These are phyloP conservation scores for Troides oblongomaculatus DNA, from an alignment of 2,888 invertebrate species.

Conservation along the genomic window DNA sequence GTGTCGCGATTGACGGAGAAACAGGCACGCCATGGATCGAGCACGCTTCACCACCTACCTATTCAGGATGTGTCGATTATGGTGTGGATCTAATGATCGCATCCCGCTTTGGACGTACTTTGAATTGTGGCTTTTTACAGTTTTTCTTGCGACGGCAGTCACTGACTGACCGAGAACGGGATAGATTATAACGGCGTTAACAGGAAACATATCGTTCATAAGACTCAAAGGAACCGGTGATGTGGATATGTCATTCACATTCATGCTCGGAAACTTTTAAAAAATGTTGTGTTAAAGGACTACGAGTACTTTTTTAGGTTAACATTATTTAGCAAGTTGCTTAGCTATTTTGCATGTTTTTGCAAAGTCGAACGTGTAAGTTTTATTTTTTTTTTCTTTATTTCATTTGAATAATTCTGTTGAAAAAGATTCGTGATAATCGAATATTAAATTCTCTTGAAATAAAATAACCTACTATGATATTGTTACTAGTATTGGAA, in stretches of 20 bases:
- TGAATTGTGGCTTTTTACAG: conserved; percentile 66
- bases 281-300: not conserved
- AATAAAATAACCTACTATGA: no score
- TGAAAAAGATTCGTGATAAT: not conserved
- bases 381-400: not conserved
- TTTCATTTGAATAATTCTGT: conserved; percentile 6
- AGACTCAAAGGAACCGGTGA: conserved; percentile 35
- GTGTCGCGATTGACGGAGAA: conserved; percentile 40
- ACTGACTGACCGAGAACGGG: conserved; percentile 60
- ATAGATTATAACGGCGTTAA: conserved; percentile 71
- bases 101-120: conserved; percentile 65
- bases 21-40: conserved; percentile 45
- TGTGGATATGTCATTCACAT: conserved; percentile 23
- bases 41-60: conserved; percentile 73
- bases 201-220: conserved; percentile 44
- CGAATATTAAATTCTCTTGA: not conserved
- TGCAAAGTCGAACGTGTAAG: not conserved
- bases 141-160: conserved; percentile 59
- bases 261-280: conserved; percentile 15
- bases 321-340: not conserved
- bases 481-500: not conserved
- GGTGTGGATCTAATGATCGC: conserved; percentile 76
- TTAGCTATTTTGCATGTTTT: not conserved
- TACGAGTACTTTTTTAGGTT: not conserved
- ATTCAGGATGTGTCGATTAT: conserved; percentile 76